Evolutionary conservation across 2,888 invertebrate genomes (phyloP), one percentile per base, ranked within the genome.

Genomic region (Agrotis segetum): DNA sequence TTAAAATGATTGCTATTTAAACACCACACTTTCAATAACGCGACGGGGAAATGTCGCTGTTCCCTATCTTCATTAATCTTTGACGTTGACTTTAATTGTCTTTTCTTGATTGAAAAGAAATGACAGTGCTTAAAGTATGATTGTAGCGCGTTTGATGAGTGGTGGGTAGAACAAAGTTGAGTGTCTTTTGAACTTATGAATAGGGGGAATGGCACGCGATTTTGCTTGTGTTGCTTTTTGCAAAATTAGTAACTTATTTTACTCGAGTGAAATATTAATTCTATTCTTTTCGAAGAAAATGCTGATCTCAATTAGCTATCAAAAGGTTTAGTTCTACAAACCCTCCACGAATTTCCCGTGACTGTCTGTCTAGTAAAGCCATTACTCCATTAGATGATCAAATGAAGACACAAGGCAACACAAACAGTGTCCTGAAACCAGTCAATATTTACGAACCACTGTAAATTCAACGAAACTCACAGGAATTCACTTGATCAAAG

Each of bases 1-100:
- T 74, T 81, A 85, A 86, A 88, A 88, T 89, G 87, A 88, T 88
- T 88, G 86, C 73, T 78, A 67, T 82, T 81, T 85, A 76, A 75
- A 71, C 66, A 62, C 21, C 55, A 65, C 69, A 72, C 83, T 74
- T 83, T 79, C 81, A 84, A 80, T 84, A 84, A 67, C 70, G 68
- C 61, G 76, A 44, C 69, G 65, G 55, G 50, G 68, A 79, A 79
- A 76, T 74, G 71, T 71, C 65, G 56, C 66, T 11, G 24, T 65
- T 50, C 49, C 59, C 49, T 80, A 84, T 80, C 82, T 70, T 70
- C 64, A 69, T 73, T 77, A 77, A 83, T 84, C 74, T 83, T 63
- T 74, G 67, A 52, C 59, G 73, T 60, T 67, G 40, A 62, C 71
- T 65, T 72, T 79, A 79, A 82, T 72, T 79, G 66, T 55, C 29